Evolutionary conservation across 2,888 invertebrate species (phyloP), one percentile per base, ranked within the genome.

Genomic region (Archaeoteleia sp.): DNA sequence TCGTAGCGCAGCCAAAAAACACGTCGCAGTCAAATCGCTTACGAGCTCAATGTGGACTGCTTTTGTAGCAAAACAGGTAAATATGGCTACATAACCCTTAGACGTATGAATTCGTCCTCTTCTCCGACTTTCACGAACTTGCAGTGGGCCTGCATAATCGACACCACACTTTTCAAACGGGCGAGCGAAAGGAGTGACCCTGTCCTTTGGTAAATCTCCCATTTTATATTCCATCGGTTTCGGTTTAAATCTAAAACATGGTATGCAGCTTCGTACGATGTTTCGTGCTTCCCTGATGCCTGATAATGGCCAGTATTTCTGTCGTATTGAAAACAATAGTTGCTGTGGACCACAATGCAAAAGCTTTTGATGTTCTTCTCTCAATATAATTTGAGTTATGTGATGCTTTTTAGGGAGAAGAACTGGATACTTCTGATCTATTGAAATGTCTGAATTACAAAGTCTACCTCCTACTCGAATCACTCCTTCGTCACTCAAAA

Each of bases 31-130:
- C 5, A 20, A 5, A 20, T 20, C 5, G 20, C 20, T 20, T 4
- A 20, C 20, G 2, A 20, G 5, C 5, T 20, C 20, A 4, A 20
- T 20, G 29, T 68, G 54, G 1, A 60, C 40, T 0, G 71, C 62
- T 13, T 71, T 71, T 0, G 58, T 53, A 10, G 23, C 42, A 6
- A 76, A 48, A 42, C 76, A 75, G 1, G 71, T 43, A 20, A 75
- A 74, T 5, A 72, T 17, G 1, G 69, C 55, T 1, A 76, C 13
- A 43, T 76, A 75, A 1, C 30, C 61, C 25, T 76, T 73, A 1
- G 27, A 32, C 2, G 37, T 37, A 1, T 46, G 37, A 3, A 32
- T 25, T 7, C 53, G 13, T 5, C 42, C 49, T 15, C 70, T 35
- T 13, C 62, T 34, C 17, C 34, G 17, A 8, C 34, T 46, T 10